Evolutionary conservation across 2,888 invertebrate genomes (phyloP), one percentile per base, ranked within the genome.

Genomic region (Epinotia brunnichana): DNA sequence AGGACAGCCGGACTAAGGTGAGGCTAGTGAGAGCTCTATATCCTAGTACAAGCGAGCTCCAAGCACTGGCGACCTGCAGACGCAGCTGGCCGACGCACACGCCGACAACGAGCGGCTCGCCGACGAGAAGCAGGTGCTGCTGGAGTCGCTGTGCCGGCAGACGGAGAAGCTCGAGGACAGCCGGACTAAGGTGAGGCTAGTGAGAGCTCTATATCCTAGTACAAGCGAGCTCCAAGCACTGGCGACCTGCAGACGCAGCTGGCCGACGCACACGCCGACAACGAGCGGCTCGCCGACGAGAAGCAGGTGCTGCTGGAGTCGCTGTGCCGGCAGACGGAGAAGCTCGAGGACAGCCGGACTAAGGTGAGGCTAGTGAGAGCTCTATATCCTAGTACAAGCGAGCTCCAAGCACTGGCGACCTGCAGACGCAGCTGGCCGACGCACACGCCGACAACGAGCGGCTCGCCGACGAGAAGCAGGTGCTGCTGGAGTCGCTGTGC

Each of bases 141-240:
- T 98, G 64, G 98, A 98, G 87, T 98, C 98, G 19, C 93, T 98
- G 53, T 98, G 98, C 85, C 95, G 97, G 19, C 98, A 98, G 90
- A 98, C 98, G 0, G 98, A 98, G 88, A 97, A 98, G 85, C 91
- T 98, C 0, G 98, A 98, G 85, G 98, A 98, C 81, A 96, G 97
- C 39, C 94, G 98, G 69, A 95, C 96, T 9, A 97, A 96, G 87
- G 93, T 91, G 29, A 24, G 24, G 24, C 24, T 24, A 24, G 24
- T 24, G 24, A 24, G 24, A 24, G 24, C 24, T 24, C 24, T 24
- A 3, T 24, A 3, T 24, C 24, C 24, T 24, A 48, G 48, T 48
- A 48, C 48, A n/a, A 48, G 48, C 48, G 48, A 48, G 48, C 48
- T 48, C 48, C 35, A 35, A 35, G 35, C 35, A 35, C 35, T 35